Conservation (phyloP, 2,113 vertebrate genomes). For the Pelecanus crispus region DNA sequence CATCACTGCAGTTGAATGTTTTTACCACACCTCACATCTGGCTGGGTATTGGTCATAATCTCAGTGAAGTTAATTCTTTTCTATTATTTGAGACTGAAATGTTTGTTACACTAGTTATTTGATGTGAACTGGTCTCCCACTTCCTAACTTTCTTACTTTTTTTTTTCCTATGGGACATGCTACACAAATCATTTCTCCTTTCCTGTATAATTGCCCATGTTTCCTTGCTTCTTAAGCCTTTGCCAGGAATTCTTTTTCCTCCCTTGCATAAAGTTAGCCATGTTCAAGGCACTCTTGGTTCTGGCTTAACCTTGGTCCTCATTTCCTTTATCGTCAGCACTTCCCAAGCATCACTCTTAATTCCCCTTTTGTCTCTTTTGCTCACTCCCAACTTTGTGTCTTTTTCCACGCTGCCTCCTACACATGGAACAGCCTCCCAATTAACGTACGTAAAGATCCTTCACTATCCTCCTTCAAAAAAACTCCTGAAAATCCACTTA, state of each 20-base stretch:
- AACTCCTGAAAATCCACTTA: slow-evolving; percentile 52
- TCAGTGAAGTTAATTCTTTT: background rate
- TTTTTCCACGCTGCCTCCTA: slow-evolving; percentile 73
- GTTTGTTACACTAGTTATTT: slow-evolving; percentile 8
- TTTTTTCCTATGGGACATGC: background rate
- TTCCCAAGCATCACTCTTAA: slow-evolving; percentile 50
- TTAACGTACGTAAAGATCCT: slow-evolving; percentile 70
- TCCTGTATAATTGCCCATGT: slow-evolving; percentile 11
- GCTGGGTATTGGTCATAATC: background rate
- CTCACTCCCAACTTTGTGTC: slow-evolving; percentile 71
- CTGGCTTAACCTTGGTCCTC: slow-evolving; percentile 46
- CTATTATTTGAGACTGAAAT: background rate
- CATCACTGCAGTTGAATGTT: background rate
- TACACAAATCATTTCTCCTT: slow-evolving; percentile 39
- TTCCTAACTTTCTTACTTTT: background rate
- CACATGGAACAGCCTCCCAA: slow-evolving; percentile 68
- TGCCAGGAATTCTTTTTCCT: background rate
- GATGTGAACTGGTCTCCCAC: background rate
- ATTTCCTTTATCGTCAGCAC: slow-evolving; percentile 24
- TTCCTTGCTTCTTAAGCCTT: slow-evolving; percentile 32
- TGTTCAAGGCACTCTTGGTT: slow-evolving; percentile 29
- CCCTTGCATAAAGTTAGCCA: slow-evolving; percentile 14
- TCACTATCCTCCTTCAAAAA: slow-evolving; percentile 60
- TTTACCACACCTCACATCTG: background rate
- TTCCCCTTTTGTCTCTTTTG: slow-evolving; percentile 68